Conservation (phyloP, 2,888 invertebrate genomes). For the Drosophila gaucha region DNA sequence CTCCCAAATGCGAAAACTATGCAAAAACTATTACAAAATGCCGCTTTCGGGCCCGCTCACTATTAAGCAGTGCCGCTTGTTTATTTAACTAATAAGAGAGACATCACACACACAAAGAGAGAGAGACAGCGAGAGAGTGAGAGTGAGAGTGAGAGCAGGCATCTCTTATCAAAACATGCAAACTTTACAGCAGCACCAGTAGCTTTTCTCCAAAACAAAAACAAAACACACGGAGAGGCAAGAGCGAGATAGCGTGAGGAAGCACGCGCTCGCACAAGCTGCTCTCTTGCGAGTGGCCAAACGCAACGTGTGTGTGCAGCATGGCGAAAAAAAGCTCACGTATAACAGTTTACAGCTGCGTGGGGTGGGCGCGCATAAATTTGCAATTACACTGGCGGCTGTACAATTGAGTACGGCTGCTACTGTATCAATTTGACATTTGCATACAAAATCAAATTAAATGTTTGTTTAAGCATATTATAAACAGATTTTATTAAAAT, state of each 20-base stretch:
- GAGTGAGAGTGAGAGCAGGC: not conserved
- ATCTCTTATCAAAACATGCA: conserved; percentile 48
- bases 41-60: not conserved
- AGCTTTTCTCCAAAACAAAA: conserved; percentile 55
- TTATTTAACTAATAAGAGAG: conserved; percentile 42
- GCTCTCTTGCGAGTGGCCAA: conserved; percentile 23
- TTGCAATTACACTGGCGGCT: conserved; percentile 30
- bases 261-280: conserved; percentile 14
- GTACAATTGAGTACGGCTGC: not conserved
- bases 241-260: conserved; percentile 41
- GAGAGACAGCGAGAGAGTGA: not conserved
- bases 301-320: conserved; percentile 47
- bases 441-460: too few species aligned
- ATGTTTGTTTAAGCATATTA: too few species aligned
- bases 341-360: conserved; percentile 45
- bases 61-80: conserved; percentile 42
- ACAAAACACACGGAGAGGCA: conserved; percentile 43
- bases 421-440: not conserved
- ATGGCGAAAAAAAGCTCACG: conserved; percentile 36
- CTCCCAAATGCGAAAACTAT: conserved; percentile 43
- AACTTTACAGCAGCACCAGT: conserved; percentile 33
- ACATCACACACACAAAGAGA: conserved; percentile 1
- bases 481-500: too few species aligned
- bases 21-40: conserved; percentile 51
- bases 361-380: conserved; percentile 31